Percentiles rank a stretch among this genome's conserved stretches.
Conservation (phyloP, 2,113 vertebrate species). For the Paratilapia polleni region DNA sequence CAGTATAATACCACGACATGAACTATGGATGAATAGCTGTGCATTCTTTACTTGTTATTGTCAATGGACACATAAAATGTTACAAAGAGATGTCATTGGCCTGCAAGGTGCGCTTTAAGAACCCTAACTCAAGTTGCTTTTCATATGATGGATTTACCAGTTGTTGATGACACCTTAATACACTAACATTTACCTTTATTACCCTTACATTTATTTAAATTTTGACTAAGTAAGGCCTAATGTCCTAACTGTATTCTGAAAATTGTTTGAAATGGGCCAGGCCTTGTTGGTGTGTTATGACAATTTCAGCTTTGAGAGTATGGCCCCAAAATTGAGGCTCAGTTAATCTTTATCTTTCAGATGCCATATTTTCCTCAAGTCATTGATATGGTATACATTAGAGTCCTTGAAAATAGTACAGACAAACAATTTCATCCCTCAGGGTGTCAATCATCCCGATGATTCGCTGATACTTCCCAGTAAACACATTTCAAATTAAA, state of each 20-base stretch:
- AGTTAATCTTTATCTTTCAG: background rate
- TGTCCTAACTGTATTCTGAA: background rate
- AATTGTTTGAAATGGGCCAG: background rate
- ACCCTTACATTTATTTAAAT: background rate
- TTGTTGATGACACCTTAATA: slow-evolving; percentile 10
- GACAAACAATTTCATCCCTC: background rate
- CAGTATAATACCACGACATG: background rate
- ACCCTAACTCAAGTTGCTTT: background rate
- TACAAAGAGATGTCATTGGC: background rate
- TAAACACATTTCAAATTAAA: slow-evolving; percentile 43
- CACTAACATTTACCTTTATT: background rate
- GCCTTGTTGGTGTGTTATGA: background rate
- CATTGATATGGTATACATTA: background rate
- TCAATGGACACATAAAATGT: background rate
- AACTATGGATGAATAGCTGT: background rate
- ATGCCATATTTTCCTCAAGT: background rate
- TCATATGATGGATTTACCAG: background rate
- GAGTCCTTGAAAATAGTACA: background rate
- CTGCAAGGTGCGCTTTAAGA: background rate
- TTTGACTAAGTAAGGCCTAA: background rate
- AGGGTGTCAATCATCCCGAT: background rate
- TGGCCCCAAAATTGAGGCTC: background rate
- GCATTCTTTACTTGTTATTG: background rate
- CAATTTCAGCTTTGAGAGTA: background rate
- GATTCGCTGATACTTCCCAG: slow-evolving; percentile 2